phyloP scores from a whole-genome alignment of 2,113 vertebrate genomes.

The Muscicapa adusta region DNA sequence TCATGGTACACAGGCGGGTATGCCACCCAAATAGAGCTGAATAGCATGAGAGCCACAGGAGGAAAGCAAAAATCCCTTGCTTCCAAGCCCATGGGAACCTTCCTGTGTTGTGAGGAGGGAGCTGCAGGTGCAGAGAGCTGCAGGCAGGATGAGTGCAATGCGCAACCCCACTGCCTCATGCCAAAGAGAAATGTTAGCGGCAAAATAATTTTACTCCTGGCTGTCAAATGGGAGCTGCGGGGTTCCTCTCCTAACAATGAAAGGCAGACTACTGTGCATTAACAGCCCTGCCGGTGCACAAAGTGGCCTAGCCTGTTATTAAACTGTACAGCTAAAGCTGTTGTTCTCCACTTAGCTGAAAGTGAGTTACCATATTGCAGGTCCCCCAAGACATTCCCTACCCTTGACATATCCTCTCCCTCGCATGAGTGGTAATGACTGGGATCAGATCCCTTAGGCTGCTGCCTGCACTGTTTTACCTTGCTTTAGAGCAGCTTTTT shows the following conservation, averaged over 20 bases:
- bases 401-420: slow-evolving; percentile 64
- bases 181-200: neutral
- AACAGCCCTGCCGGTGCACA: slow-evolving; percentile 54
- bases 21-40: slow-evolving; percentile 65
- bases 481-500: neutral
- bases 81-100: slow-evolving; percentile 51
- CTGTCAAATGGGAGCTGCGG: slow-evolving; percentile 53
- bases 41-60: neutral
- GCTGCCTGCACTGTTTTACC: neutral
- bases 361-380: slow-evolving; percentile 68
- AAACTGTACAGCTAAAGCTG: slow-evolving; percentile 63
- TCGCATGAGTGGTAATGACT: slow-evolving; percentile 49
- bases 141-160: slow-evolving; percentile 30
- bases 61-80: slow-evolving; percentile 30
- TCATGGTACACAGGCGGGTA: neutral
- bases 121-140: slow-evolving; percentile 49
- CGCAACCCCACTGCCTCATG: neutral
- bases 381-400: slow-evolving; percentile 58
- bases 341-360: slow-evolving; percentile 64
- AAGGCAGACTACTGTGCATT: slow-evolving; percentile 56
- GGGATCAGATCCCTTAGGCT: slow-evolving; percentile 54
- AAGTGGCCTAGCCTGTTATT: slow-evolving; percentile 61
- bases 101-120: slow-evolving; percentile 17
- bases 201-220: slow-evolving; percentile 52
- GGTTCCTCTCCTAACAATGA: slow-evolving; percentile 54